Percentiles rank a stretch among this genome's conserved stretches.
phyloP scores from a whole-genome alignment of 2,113 vertebrate species.

The Tricholaema leucomelas region DNA sequence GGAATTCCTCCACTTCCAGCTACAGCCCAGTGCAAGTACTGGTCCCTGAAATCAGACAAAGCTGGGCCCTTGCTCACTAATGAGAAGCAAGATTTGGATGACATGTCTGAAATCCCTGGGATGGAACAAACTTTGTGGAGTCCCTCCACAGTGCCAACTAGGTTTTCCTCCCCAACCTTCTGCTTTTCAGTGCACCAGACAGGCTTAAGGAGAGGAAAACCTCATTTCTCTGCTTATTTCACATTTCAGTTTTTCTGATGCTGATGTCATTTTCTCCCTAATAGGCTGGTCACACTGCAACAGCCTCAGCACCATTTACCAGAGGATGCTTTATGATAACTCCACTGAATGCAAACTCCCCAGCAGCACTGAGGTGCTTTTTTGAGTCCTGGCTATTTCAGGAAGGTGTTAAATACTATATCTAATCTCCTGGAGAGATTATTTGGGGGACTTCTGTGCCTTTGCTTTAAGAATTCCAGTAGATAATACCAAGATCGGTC shows the following conservation, averaged over 20 bases:
- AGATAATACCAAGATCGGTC: background rate
- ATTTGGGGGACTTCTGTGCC: rapidly evolving
- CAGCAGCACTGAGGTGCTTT: background rate
- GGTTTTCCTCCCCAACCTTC: background rate
- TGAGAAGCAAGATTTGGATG: background rate
- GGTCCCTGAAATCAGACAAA: background rate
- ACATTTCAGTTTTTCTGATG: background rate
- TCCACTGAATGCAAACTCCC: background rate
- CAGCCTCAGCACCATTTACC: background rate
- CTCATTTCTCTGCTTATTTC: background rate
- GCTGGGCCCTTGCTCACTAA: background rate
- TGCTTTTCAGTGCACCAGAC: background rate
- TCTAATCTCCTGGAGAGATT: background rate
- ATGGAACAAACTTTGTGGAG: background rate
- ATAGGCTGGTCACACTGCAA: background rate
- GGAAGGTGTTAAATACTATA: background rate
- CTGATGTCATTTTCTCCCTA: background rate
- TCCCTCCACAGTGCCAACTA: background rate
- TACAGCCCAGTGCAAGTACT: background rate
- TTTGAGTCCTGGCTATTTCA: background rate
- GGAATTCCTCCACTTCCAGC: background rate
- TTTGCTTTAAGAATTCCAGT: background rate
- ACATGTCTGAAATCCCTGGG: background rate
- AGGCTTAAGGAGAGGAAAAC: background rate
- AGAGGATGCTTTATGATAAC: background rate